phyloP scores from a whole-genome alignment of 1,140 invertebrate species.

The Cylas formicarius region DNA sequence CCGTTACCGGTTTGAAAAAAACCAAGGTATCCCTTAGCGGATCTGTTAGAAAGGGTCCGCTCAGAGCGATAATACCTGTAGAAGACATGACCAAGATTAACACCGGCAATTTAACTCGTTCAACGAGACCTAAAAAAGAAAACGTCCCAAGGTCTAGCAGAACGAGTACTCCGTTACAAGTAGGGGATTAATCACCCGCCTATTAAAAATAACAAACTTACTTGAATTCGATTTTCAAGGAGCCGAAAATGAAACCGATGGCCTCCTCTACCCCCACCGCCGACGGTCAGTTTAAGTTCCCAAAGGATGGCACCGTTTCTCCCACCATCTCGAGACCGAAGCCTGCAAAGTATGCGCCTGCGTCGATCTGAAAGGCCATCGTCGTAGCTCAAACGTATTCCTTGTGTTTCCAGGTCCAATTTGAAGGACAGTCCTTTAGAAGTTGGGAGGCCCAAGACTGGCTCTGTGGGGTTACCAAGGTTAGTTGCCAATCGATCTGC shows the following conservation, averaged over 20 bases:
- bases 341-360: conserved; percentile 1
- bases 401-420: no score
- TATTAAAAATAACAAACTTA: no score
- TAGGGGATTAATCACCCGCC: no score
- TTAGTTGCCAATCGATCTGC: no score
- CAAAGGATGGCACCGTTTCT: background rate
- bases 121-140: conserved; percentile 2
- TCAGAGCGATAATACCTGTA: conserved; percentile 8
- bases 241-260: conserved; percentile 8
- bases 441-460: no score
- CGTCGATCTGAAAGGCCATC: no score
- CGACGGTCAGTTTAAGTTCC: conserved; percentile 1
- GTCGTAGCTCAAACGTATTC: no score
- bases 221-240: no score
- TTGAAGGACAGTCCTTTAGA: no score
- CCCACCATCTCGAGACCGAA: conserved; percentile 1
- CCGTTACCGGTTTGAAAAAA: background rate
- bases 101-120: background rate
- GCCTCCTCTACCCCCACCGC: conserved; percentile 1
- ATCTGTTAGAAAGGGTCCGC: background rate
- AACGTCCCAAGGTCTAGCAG: background rate
- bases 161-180: conserved; percentile 9
- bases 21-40: background rate
- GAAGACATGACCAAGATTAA: conserved; percentile 15
- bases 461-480: no score